A percentile compares a stretch with the other conserved stretches of the same genome.
These are phyloP conservation scores for Aspidiotus rigidus DNA, from an alignment of 2,888 invertebrate genomes.

Conservation along the genomic window DNA sequence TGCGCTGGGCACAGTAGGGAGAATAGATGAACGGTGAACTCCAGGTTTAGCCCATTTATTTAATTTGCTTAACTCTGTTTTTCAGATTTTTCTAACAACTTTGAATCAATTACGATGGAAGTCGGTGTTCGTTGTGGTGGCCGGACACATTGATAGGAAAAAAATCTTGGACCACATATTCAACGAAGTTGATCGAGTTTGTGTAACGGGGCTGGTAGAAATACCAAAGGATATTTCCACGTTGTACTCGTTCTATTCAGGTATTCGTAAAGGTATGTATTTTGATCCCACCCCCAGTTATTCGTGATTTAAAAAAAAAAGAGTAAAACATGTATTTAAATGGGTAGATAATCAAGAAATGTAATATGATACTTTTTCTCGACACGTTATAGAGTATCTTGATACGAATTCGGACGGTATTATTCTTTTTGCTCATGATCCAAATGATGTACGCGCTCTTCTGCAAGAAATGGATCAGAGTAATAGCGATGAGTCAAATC, in stretches of 20 bases:
- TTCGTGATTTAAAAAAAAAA: no score
- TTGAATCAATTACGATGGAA: conserved; percentile 25
- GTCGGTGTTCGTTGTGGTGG: conserved; percentile 2
- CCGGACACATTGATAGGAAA: background rate
- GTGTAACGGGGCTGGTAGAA: conserved; percentile 12
- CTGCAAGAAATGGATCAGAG: conserved; percentile 18
- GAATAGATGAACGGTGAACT: background rate
- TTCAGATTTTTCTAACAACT: conserved; percentile 14
- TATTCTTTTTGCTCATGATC: conserved; percentile 27
- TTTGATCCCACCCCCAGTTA: no score
- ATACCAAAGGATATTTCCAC: conserved; percentile 11
- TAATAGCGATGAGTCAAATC: background rate
- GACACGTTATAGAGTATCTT: conserved; percentile 1
- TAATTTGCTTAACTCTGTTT: background rate
- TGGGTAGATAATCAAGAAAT: no score
- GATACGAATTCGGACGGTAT: conserved; percentile 24
- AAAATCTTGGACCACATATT: conserved; percentile 1
- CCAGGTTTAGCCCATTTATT: background rate
- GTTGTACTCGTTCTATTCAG: conserved; percentile 3
- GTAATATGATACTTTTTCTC: no score
- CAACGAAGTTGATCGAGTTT: conserved; percentile 1
- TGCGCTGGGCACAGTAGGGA: no score
- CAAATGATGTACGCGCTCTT: conserved; percentile 19
- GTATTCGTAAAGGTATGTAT: background rate
- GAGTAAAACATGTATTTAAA: no score